Percentiles rank a stretch among this genome's conserved stretches.
Conservation (phyloP, 1,140 invertebrate genomes). For the Drosophila burlai region DNA sequence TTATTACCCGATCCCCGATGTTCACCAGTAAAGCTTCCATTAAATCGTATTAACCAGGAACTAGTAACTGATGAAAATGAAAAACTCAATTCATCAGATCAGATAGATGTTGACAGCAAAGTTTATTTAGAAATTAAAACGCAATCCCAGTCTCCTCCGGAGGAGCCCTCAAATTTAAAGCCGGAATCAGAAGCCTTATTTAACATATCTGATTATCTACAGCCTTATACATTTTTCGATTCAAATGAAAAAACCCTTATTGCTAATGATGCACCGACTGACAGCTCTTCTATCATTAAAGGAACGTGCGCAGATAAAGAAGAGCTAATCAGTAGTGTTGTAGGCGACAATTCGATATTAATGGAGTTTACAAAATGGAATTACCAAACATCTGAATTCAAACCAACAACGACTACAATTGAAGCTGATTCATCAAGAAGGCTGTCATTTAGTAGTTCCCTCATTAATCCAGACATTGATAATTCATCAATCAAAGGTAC, state of each 20-base stretch:
- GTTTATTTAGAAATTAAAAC: constrained; percentile 6
- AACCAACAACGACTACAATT: neutral
- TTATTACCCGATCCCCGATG: neutral
- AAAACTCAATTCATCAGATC: neutral
- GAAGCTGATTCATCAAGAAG: constrained; percentile 4
- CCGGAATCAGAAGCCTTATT: constrained; percentile 37
- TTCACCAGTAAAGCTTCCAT: constrained; percentile 12
- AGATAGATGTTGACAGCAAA: neutral
- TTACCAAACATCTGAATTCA: constrained; percentile 11
- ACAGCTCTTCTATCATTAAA: constrained; percentile 14
- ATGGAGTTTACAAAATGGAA: constrained; percentile 30
- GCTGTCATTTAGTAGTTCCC: constrained; percentile 3
- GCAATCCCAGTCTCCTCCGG: neutral
- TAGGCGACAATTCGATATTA: neutral
- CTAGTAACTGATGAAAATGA: neutral
- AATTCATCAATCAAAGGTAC: constrained; percentile 15
- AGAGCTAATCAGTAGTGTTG: neutral
- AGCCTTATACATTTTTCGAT: constrained; percentile 63
- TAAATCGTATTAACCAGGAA: neutral
- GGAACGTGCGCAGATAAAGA: constrained; percentile 4
- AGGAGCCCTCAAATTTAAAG: constrained; percentile 8
- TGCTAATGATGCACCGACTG: constrained; percentile 1
- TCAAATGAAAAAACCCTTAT: constrained; percentile 6
- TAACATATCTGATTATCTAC: constrained; percentile 67
- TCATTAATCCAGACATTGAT: constrained; percentile 11